Percentiles rank a stretch among this genome's conserved stretches.
Evolutionary conservation across 2,113 vertebrate genomes (phyloP).

Genomic region (Hippolais icterina): DNA sequence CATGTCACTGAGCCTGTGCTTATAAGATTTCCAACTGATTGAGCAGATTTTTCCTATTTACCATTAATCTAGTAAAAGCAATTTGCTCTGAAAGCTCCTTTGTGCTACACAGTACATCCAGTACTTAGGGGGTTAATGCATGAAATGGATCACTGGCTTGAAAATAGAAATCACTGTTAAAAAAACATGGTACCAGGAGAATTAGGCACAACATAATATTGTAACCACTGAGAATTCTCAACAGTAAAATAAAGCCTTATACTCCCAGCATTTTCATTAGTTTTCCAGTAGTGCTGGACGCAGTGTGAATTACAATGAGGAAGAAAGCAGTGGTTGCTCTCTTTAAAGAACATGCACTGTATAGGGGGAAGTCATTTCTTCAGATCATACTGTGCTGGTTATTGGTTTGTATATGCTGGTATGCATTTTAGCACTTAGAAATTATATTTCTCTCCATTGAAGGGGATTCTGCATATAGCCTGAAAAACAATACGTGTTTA

Average conservation of each 20-base stretch:
- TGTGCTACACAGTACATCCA: not conserved
- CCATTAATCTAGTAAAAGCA: not conserved
- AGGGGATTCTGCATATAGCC: not conserved
- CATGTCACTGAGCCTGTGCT: not conserved
- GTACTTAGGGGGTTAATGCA: constrained; percentile 69
- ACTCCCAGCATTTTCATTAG: constrained; percentile 81
- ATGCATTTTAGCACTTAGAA: constrained; percentile 27
- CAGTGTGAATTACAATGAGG: constrained; percentile 81
- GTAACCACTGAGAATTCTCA: constrained; percentile 77
- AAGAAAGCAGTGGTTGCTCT: constrained; percentile 56
- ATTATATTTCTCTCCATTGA: constrained; percentile 16
- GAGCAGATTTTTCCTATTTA: constrained; percentile 14
- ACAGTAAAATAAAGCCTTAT: constrained; percentile 79
- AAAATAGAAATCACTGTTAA: constrained; percentile 77
- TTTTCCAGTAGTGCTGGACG: constrained; percentile 74
- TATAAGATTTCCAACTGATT: not conserved
- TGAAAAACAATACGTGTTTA: constrained; percentile 9
- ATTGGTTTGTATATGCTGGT: constrained; percentile 35
- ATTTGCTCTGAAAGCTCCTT: constrained; percentile 38
- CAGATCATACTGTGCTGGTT: constrained; percentile 31
- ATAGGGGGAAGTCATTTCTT: constrained; percentile 27
- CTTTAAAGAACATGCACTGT: constrained; percentile 49
- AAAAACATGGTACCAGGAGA: constrained; percentile 67
- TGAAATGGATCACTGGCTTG: constrained; percentile 67
- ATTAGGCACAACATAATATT: constrained; percentile 74